Evolutionary conservation across 2,888 invertebrate genomes (phyloP).

Genomic region (Drosophila rubida): DNA sequence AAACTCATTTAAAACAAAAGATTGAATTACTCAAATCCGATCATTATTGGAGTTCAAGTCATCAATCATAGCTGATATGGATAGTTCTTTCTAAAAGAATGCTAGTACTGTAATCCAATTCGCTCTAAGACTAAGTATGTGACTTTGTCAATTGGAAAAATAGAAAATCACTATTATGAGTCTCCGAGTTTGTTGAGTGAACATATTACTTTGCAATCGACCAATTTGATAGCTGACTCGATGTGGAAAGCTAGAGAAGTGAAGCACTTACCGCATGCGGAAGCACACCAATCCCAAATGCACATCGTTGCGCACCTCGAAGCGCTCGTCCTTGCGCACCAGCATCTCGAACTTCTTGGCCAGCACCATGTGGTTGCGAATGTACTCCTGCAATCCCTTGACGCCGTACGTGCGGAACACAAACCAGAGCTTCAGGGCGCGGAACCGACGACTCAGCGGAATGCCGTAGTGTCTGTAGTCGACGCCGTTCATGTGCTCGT

Average conservation of each 20-base stretch:
- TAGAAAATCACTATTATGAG: no score
- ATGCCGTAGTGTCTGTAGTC: conserved; percentile 95
- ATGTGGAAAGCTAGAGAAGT: not conserved
- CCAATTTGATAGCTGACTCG: no score
- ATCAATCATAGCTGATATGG: no score
- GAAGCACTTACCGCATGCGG: conserved; percentile 86
- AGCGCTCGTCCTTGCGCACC: conserved; percentile 89
- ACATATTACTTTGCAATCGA: no score
- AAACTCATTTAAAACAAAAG: no score
- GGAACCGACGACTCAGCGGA: conserved; percentile 92
- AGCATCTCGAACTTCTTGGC: conserved; percentile 91
- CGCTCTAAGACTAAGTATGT: no score
- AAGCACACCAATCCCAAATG: conserved; percentile 92
- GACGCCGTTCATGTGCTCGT: conserved; percentile 90
- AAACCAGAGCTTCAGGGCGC: conserved; percentile 95
- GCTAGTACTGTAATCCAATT: no score
- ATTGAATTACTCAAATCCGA: no score
- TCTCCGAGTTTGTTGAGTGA: no score
- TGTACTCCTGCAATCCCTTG: conserved; percentile 92
- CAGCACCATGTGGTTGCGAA: conserved; percentile 91
- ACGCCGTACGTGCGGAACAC: conserved; percentile 93
- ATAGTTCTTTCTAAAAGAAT: no score
- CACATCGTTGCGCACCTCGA: conserved; percentile 92
- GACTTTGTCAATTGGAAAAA: no score
- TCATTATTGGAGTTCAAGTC: no score